Base-by-base conservation (phyloP, 1,140 invertebrate species). In the Metopolophium dirhodum region DNA sequence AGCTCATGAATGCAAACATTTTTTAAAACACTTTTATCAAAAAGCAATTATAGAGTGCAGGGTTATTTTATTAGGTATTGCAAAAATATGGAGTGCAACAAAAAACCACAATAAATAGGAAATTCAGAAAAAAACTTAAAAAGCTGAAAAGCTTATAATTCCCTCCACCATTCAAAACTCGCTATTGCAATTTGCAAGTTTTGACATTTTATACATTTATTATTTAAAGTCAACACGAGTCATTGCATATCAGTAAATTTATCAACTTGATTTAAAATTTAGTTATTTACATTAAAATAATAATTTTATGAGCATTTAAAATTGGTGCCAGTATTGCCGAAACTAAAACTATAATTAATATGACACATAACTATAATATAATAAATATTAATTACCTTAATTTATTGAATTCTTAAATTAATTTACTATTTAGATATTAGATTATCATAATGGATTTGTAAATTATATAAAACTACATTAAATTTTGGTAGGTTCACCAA, bases 221-320 rank as follows among this genome's bases (percentile, higher is more conserved):
- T n/a, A n/a, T 47, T 49, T 82, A 49, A 49, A 91, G 90, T 91
- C 22, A 49, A 47, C 82, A 68, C 14, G 11, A 47, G 61, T 82
- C 61, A 68, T 37, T 49, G 90, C n/a, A 49, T 51, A 51, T 91
- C 90, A 83, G 90, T 83, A 51, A 14, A 91, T 91, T 91, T 91
- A 91, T 51, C 68, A 91, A 35, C 7, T 68, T 26, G 6, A 30
- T 57, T 30, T 61, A 7, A 61, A 45, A 90, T 49, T n/a, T 2
- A 68, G 41, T 61, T 41, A 20, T 68, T 89, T 6, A 30, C n/a
- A 41, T n/a, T 45, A 61, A 7, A 35, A 61, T 54, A 89, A 22
- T 68, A 35, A 35, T 61, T 23, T 41, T 8, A 90, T 57, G 20
- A 57, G 23, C 8, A 57, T 41, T 26, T 57, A 23, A 90, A 57